These are phyloP conservation scores for Macaria notata DNA, from an alignment of 2,888 invertebrate genomes.

Conservation along the genomic window DNA sequence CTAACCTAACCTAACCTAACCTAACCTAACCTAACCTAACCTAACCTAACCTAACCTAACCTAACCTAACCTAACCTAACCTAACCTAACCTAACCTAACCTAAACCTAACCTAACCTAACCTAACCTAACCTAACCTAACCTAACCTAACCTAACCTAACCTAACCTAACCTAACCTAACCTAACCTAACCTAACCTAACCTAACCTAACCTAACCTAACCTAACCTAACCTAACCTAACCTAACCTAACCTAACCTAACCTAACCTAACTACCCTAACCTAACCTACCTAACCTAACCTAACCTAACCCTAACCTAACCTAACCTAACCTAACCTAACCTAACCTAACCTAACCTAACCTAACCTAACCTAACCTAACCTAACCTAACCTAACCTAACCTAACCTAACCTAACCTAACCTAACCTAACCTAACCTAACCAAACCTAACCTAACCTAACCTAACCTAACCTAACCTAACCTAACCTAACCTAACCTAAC, in stretches of 20 bases:
- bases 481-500: too few species aligned
- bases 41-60: conserved; percentile 13
- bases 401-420: conserved; percentile 31
- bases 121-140: conserved; percentile 17
- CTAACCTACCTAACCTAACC: conserved; percentile 26
- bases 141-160: too few species aligned
- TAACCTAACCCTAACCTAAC: too few species aligned
- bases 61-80: conserved; percentile 7
- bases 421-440: conserved; percentile 24
- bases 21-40: conserved; percentile 24
- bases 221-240: conserved; percentile 20
- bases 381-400: conserved; percentile 30
- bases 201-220: conserved; percentile 18
- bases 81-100: conserved; percentile 7
- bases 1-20: conserved; percentile 21
- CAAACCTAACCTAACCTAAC: conserved; percentile 27
- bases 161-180: conserved; percentile 16
- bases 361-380: conserved; percentile 24
- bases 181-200: conserved; percentile 21
- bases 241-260: conserved; percentile 26
- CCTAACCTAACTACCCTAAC: conserved; percentile 26
- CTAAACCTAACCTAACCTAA: too few species aligned
- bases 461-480: too few species aligned
- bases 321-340: conserved; percentile 24
- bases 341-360: conserved; percentile 27